Conservation (phyloP, 2,113 vertebrate species). For the Urocynchramus pylzowi region DNA sequence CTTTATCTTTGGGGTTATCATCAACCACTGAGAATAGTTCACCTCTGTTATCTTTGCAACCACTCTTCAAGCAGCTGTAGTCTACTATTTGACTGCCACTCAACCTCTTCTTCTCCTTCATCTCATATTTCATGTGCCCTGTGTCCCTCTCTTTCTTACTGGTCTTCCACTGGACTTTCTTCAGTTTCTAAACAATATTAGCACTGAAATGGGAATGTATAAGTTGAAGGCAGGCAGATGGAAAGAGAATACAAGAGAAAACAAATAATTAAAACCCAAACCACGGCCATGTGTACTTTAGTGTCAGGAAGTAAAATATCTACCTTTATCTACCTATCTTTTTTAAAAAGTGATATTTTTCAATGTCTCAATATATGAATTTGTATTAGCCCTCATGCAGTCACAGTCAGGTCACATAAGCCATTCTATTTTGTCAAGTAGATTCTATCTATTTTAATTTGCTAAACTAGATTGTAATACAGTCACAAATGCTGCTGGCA, state of each 20-base stretch:
- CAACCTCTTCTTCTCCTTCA: not conserved
- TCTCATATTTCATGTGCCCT: not conserved
- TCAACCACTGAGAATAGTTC: not conserved
- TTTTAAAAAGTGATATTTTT: not conserved
- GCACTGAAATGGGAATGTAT: not conserved
- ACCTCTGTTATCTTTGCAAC: not conserved
- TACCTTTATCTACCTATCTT: not conserved
- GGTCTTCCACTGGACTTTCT: not conserved
- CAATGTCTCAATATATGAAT: not conserved
- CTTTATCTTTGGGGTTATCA: not conserved
- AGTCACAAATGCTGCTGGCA: not conserved
- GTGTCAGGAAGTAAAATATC: not conserved
- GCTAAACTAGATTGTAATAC: not conserved
- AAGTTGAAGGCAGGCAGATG: not conserved
- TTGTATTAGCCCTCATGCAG: not conserved
- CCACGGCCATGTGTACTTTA: not conserved
- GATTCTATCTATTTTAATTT: not conserved
- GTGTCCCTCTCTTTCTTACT: not conserved
- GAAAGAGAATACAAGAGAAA: not conserved
- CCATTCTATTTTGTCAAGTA: not conserved
- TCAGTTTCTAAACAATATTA: not conserved
- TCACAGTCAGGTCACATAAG: not conserved
- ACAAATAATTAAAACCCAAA: not conserved
- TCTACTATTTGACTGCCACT: not conserved
- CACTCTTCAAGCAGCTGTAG: not conserved